A percentile compares a stretch with the other conserved stretches of the same genome.
Evolutionary conservation across 2,113 vertebrate species (phyloP).

Genomic region (Sapayoa aenigma): DNA sequence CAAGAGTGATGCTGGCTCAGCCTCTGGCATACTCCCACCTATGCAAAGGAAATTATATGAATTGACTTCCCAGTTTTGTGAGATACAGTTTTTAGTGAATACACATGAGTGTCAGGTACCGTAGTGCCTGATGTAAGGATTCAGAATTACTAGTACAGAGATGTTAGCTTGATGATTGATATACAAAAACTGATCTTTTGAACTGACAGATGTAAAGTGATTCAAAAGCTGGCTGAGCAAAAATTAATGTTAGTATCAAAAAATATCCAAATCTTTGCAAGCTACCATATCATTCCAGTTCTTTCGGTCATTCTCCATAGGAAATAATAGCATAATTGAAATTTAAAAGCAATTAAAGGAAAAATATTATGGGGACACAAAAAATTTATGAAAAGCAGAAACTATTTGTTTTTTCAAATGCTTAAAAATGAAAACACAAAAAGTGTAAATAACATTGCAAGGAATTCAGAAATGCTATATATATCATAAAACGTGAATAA

Average conservation of each 20-base stretch:
- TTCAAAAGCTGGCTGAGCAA: neutral
- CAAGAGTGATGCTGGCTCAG: neutral
- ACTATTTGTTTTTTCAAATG: neutral
- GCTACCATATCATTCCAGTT: neutral
- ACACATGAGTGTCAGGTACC: neutral
- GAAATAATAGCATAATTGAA: neutral
- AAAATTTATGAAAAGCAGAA: neutral
- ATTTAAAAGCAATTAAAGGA: neutral
- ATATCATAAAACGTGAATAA: neutral
- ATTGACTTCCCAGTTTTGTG: neutral
- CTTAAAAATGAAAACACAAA: neutral
- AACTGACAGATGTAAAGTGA: neutral
- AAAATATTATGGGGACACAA: neutral
- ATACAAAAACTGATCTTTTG: neutral
- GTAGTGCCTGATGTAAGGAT: neutral
- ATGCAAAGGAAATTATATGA: fast-evolving
- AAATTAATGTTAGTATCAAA: neutral
- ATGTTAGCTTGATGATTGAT: neutral
- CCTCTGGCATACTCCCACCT: neutral
- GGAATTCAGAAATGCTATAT: neutral
- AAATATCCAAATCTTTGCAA: neutral
- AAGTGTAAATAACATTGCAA: neutral
- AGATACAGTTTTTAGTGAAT: neutral
- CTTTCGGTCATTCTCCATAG: neutral
- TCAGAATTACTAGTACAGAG: neutral